phyloP scores from a whole-genome alignment of 2,888 invertebrate species.

The Bruchidius siliquastri region DNA sequence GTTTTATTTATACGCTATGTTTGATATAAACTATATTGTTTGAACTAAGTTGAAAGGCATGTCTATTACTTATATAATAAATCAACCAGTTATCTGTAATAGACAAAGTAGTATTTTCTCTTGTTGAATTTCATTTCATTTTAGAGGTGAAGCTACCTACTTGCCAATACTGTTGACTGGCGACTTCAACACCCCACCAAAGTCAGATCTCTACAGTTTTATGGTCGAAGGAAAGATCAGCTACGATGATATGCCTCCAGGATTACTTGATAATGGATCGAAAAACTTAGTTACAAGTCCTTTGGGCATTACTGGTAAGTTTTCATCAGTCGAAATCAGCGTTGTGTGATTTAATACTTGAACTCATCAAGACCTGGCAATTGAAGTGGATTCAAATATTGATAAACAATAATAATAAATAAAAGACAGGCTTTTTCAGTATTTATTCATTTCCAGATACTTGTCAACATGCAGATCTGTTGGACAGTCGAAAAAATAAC shows the following conservation, averaged over 20 bases:
- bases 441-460: slow-evolving; percentile 37
- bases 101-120: neutral
- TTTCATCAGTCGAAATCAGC: neutral
- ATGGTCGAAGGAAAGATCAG: slow-evolving; percentile 60
- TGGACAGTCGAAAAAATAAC: slow-evolving; percentile 26
- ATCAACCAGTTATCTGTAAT: too few relatives aligned
- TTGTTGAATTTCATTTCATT: neutral
- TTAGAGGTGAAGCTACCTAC: slow-evolving; percentile 30
- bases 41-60: too few relatives aligned
- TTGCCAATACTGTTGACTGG: slow-evolving; percentile 84
- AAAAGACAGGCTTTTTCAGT: too few relatives aligned
- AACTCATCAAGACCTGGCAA: too few relatives aligned
- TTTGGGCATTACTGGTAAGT: slow-evolving; percentile 50
- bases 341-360: too few relatives aligned
- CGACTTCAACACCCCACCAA: slow-evolving; percentile 84
- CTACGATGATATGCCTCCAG: slow-evolving; percentile 42
- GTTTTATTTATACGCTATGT: too few relatives aligned
- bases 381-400: too few relatives aligned
- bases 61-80: too few relatives aligned
- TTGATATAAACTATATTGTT: too few relatives aligned
- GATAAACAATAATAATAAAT: too few relatives aligned
- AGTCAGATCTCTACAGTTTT: slow-evolving; percentile 66
- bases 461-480: slow-evolving; percentile 39
- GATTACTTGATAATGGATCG: slow-evolving; percentile 27
- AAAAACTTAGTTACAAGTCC: slow-evolving; percentile 35